These are phyloP conservation scores for Saccopteryx leptura DNA, from an alignment of 2,113 vertebrate species.

Conservation along the genomic window DNA sequence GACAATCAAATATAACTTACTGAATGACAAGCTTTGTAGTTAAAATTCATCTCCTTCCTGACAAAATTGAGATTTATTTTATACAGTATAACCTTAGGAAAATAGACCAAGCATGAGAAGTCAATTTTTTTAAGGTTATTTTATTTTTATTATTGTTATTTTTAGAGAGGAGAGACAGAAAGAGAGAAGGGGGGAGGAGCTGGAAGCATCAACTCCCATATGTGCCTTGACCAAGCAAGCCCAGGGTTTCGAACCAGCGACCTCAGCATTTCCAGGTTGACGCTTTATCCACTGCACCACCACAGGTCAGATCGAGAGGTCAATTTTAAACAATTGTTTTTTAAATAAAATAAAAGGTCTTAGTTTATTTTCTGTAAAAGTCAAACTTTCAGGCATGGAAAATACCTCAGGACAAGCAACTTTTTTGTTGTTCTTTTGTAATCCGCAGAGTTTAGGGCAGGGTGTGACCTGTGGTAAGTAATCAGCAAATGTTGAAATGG, in stretches of 20 bases:
- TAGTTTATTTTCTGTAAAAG: conserved; percentile 12
- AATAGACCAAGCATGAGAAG: neutral
- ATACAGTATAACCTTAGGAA: neutral
- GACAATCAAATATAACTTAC: neutral
- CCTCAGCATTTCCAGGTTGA: no score
- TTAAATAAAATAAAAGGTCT: neutral
- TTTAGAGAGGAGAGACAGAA: no score
- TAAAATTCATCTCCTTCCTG: conserved; percentile 41
- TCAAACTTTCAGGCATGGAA: neutral
- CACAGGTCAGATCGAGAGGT: neutral
- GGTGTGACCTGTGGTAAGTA: neutral
- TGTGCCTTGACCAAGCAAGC: no score
- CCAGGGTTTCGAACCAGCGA: no score
- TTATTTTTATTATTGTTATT: no score
- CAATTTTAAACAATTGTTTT: conserved; percentile 7
- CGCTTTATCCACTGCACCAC: no score
- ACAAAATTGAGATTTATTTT: conserved; percentile 41
- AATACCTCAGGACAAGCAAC: neutral
- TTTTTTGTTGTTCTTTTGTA: neutral
- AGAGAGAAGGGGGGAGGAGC: no score
- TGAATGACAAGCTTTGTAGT: neutral
- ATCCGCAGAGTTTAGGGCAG: neutral
- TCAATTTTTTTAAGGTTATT: neutral
- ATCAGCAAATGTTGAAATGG: neutral
- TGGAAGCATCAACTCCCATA: no score